Conservation (phyloP, 2,797 vertebrate genomes). For the Xyrichtys novacula region DNA sequence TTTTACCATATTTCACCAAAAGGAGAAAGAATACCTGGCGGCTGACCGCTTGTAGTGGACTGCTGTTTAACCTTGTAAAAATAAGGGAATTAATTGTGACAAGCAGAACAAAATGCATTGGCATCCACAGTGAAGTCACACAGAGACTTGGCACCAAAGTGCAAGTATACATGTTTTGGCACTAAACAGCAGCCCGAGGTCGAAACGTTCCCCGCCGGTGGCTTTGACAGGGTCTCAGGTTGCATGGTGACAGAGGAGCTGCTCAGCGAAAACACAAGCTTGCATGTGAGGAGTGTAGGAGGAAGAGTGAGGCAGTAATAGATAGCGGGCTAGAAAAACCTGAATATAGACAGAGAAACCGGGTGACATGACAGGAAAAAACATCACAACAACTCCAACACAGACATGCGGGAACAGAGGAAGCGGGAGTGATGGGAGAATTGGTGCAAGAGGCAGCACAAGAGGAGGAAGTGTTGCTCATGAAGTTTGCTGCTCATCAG, state of each 20-base stretch:
- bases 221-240: constrained; percentile 57
- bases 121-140: constrained; percentile 55
- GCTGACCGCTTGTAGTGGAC: constrained; percentile 25
- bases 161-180: constrained; percentile 59
- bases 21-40: constrained; percentile 1
- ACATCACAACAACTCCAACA: constrained; percentile 26
- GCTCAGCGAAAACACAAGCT: constrained; percentile 40
- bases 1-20: neutral
- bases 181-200: constrained; percentile 42
- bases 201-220: constrained; percentile 41
- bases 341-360: constrained; percentile 27
- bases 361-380: constrained; percentile 33
- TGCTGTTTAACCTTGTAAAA: constrained; percentile 57
- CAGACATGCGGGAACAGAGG: constrained; percentile 20
- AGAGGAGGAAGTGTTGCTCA: constrained; percentile 14
- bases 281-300: constrained; percentile 26
- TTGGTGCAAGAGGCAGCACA: neutral
- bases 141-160: constrained; percentile 59
- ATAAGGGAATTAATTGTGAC: constrained; percentile 48
- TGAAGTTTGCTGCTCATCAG: constrained; percentile 30
- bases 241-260: constrained; percentile 56
- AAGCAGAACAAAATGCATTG: constrained; percentile 56
- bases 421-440: constrained; percentile 36
- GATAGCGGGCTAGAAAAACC: constrained; percentile 1
- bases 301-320: constrained; percentile 24